Percentiles rank a stretch among this genome's conserved stretches.
Evolutionary conservation across 1,140 invertebrate species (phyloP).

Genomic region (Heliconius congener): DNA sequence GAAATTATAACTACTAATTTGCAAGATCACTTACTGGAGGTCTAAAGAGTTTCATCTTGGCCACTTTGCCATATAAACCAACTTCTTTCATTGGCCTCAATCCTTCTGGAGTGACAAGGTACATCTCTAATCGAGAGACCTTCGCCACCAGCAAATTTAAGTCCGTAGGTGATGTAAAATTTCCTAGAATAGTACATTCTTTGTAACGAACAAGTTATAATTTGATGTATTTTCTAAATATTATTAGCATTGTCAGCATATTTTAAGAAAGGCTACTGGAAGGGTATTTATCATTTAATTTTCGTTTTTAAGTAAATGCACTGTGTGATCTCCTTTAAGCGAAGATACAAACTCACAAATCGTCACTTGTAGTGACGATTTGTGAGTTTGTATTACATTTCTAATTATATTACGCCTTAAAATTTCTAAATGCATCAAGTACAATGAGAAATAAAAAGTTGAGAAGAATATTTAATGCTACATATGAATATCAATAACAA

Average conservation of each 20-base stretch:
- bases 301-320: background rate
- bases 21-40: constrained; percentile 86
- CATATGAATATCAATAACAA: constrained; percentile 19
- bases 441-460: background rate
- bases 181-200: constrained; percentile 84
- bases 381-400: background rate
- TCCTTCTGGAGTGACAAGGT: constrained; percentile 97
- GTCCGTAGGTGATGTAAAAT: constrained; percentile 96
- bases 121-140: constrained; percentile 97
- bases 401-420: background rate
- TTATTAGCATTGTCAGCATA: too few relatives aligned
- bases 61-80: constrained; percentile 96
- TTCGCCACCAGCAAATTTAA: constrained; percentile 98
- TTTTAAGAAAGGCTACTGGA: too few relatives aligned
- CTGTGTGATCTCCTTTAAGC: background rate
- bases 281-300: too few relatives aligned
- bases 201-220: background rate
- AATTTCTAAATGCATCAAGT: background rate
- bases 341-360: background rate
- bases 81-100: constrained; percentile 97
- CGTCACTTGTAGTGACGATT: background rate
- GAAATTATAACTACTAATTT: too few relatives aligned
- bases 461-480: background rate
- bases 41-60: constrained; percentile 96
- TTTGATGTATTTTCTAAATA: background rate